These are phyloP conservation scores for Poecilia velifera DNA, from an alignment of 2,797 vertebrate species.

Conservation along the genomic window DNA sequence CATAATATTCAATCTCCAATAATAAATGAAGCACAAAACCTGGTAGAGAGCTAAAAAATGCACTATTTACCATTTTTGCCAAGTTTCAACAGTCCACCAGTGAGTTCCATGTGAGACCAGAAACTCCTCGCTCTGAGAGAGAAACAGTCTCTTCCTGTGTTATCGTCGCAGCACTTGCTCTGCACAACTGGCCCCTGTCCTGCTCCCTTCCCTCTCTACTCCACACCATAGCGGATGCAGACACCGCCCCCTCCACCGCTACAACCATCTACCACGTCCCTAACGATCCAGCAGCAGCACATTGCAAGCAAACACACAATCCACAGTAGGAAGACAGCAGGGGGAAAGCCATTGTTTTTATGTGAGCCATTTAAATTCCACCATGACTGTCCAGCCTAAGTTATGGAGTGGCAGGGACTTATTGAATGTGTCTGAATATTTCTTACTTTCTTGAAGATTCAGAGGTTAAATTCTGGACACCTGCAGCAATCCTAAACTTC, in stretches of 20 bases:
- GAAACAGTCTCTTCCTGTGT: slow-evolving; percentile 59
- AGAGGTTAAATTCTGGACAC: slow-evolving; percentile 4
- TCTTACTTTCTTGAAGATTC: slow-evolving; percentile 8
- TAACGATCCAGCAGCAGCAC: slow-evolving; percentile 40
- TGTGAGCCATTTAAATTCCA: slow-evolving; percentile 19
- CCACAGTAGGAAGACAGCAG: slow-evolving; percentile 39
- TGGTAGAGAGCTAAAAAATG: slow-evolving; percentile 12
- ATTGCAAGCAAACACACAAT: slow-evolving; percentile 49
- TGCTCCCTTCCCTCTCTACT: slow-evolving; percentile 57
- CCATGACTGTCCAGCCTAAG: slow-evolving; percentile 21
- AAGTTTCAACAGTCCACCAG: slow-evolving; percentile 25
- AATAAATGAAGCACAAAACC: neutral
- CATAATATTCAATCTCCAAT: neutral
- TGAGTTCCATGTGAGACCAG: slow-evolving; percentile 53
- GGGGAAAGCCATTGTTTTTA: slow-evolving; percentile 49
- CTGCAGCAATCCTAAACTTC: slow-evolving; percentile 8
- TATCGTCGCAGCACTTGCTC: slow-evolving; percentile 58
- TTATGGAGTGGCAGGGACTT: slow-evolving; percentile 7
- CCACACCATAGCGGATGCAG: slow-evolving; percentile 55
- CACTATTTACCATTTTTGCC: slow-evolving; percentile 64
- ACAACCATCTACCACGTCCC: slow-evolving; percentile 35
- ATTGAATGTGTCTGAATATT: slow-evolving; percentile 11
- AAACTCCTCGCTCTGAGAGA: slow-evolving; percentile 52
- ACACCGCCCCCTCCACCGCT: slow-evolving; percentile 32
- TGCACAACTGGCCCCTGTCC: slow-evolving; percentile 45